phyloP scores from a whole-genome alignment of 2,888 invertebrate species.

The Miltochrista miniata region DNA sequence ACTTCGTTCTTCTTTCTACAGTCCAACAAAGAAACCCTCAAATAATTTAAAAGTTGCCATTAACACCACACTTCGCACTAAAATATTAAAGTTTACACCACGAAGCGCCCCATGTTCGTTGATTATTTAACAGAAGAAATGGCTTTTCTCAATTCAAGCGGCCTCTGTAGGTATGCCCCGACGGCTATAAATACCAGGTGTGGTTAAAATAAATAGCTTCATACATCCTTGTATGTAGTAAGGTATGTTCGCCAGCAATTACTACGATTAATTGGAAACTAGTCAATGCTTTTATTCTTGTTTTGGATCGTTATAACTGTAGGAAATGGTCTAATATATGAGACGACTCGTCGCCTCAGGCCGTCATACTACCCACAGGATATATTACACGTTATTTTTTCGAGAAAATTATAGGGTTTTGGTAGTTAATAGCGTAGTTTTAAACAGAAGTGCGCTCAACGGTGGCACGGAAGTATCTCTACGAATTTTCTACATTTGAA shows the following conservation, averaged over 20 bases:
- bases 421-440: constrained; percentile 47
- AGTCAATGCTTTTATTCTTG: constrained; percentile 54
- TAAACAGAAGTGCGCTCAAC: constrained; percentile 49
- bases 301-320: constrained; percentile 52
- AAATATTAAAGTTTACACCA: constrained; percentile 29
- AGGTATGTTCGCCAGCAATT: constrained; percentile 55
- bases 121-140: constrained; percentile 38
- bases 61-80: constrained; percentile 12
- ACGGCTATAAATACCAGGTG: constrained; percentile 55
- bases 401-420: constrained; percentile 47
- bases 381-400: constrained; percentile 44
- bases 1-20: not conserved
- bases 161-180: constrained; percentile 23
- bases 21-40: not conserved
- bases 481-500: constrained; percentile 18
- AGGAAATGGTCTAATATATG: constrained; percentile 47
- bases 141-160: constrained; percentile 26
- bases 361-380: constrained; percentile 30
- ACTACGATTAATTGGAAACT: constrained; percentile 66
- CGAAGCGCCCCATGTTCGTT: constrained; percentile 32
- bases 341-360: constrained; percentile 42
- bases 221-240: constrained; percentile 48
- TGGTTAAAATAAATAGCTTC: constrained; percentile 62
- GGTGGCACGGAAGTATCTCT: constrained; percentile 42
- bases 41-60: constrained; percentile 11